Percentiles rank a stretch among this genome's conserved stretches.
phyloP scores from a whole-genome alignment of 2,797 vertebrate genomes.

The Eremophila alpestris region DNA sequence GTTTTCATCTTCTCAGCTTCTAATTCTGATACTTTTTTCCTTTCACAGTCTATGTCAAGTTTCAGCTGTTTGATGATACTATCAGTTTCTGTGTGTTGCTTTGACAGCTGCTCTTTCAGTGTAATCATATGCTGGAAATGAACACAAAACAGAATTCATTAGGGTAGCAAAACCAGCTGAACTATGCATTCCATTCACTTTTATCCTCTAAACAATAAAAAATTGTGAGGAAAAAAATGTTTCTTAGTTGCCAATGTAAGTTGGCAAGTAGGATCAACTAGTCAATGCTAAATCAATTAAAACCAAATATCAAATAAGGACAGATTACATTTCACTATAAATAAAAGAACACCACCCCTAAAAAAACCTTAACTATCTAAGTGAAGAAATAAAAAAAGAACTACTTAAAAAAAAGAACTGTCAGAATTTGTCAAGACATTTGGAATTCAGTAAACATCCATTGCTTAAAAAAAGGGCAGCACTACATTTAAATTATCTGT shows the following conservation, averaged over 20 bases:
- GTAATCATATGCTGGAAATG: constrained; percentile 88
- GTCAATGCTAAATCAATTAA: not conserved
- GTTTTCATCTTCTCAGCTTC: constrained; percentile 77
- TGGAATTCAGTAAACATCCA: not conserved
- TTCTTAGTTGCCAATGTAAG: not conserved
- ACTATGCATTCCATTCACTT: not conserved
- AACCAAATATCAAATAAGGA: not conserved
- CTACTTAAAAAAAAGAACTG: not conserved
- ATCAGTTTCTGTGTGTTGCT: constrained; percentile 82
- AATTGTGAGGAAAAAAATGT: not conserved
- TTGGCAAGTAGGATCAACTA: not conserved
- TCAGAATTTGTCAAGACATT: not conserved
- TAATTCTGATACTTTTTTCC: constrained; percentile 67
- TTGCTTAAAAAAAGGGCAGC: fast-evolving
- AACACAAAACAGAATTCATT: constrained; percentile 24
- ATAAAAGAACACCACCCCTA: not conserved
- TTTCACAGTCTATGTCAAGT: constrained; percentile 77
- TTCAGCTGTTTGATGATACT: constrained; percentile 73
- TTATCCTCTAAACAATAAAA: not conserved
- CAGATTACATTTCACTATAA: not conserved
- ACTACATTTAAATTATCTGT: not conserved
- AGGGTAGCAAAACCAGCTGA: not conserved
- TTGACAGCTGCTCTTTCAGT: constrained; percentile 88
- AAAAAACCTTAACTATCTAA: not conserved
- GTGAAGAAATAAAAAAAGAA: not conserved